Evolutionary conservation across 2,113 vertebrate species (phyloP), one percentile per base, ranked within the genome.

Genomic region (Machaerirhynchus nigripectus): DNA sequence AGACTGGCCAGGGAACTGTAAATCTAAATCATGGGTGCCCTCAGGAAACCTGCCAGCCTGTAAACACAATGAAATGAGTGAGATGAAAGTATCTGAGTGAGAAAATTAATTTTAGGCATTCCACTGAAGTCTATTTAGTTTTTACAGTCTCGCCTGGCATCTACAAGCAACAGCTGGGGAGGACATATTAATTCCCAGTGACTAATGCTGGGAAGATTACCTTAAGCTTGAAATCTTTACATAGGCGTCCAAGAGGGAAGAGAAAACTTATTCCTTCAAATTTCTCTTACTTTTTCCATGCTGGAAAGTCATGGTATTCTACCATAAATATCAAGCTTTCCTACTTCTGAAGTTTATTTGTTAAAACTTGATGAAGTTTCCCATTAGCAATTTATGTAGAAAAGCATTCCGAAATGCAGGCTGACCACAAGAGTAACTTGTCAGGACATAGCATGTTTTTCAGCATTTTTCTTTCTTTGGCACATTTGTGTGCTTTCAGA

Each of bases 61-160:
- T 97, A 98, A 98, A 97, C 96, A 97, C 94, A 96, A 80, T 60
- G 93, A 97, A 98, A 97, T 97, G 96, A 95, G 96, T 91, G 94
- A 97, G 96, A 98, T 97, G 96, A 97, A 98, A 97, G 96, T 87
- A 95, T 96, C 89, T 55, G 86, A 96, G 97, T 93, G 86, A 97
- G 97, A 97, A 98, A 98, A 97, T 97, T 96, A 97, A 97, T 98
- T 97, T 97, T 95, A 97, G 96, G 94, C 97, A 97, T 97, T 97
- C 97, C 96, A 97, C 97, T 89, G 93, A 97, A 97, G 97, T 97
- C 97, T 97, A 95, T 97, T 97, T 95, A 84, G 93, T 97, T 97
- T 97, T 97, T 97, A 96, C 89, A 97, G 95, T 89, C 96, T 94
- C 86, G 79, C 77, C 37, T 73, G 67, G 84, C 67, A 69, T 90